Conservation (phyloP, 1,140 invertebrate genomes). For the Drosophila novamexicana region DNA sequence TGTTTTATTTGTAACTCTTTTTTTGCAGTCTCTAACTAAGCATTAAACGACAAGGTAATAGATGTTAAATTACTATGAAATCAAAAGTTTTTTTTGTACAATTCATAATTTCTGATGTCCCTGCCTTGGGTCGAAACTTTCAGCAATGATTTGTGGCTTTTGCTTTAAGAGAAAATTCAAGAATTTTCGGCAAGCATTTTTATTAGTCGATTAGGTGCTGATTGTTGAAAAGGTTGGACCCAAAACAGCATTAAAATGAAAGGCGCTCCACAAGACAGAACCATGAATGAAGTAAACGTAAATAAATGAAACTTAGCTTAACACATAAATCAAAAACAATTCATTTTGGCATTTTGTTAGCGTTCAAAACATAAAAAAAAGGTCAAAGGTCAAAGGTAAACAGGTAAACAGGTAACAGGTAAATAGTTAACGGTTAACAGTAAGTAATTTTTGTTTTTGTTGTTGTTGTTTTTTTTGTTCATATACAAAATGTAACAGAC, state of each 20-base stretch:
- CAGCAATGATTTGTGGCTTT: background rate
- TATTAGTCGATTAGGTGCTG: conserved; percentile 49
- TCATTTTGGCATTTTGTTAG: conserved; percentile 36
- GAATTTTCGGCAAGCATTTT: conserved; percentile 4
- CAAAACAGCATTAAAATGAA: conserved; percentile 75
- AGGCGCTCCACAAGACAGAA: conserved; percentile 73
- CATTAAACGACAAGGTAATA: conserved; percentile 67
- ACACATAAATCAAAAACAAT: conserved; percentile 56
- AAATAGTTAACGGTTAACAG: conserved; percentile 69
- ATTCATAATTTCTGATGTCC: conserved; percentile 67
- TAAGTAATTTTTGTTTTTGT: conserved; percentile 39
- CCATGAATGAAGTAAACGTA: conserved; percentile 44
- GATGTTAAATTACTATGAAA: conserved; percentile 71
- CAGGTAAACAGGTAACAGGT: conserved; percentile 37
- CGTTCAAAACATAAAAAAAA: conserved; percentile 7
- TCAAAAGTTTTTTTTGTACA: conserved; percentile 33
- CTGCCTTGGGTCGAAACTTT: conserved; percentile 50
- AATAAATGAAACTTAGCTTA: conserved; percentile 49
- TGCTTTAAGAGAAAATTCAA: background rate
- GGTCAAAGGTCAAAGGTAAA: conserved; percentile 17
- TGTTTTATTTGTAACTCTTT: conserved; percentile 60
- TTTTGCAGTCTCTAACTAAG: conserved; percentile 71
- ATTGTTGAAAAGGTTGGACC: conserved; percentile 60
- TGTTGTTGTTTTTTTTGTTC: conserved; percentile 30
- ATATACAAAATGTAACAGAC: conserved; percentile 48